Base-by-base conservation (phyloP, 2,797 vertebrate species). In the Champsocephalus esox region DNA sequence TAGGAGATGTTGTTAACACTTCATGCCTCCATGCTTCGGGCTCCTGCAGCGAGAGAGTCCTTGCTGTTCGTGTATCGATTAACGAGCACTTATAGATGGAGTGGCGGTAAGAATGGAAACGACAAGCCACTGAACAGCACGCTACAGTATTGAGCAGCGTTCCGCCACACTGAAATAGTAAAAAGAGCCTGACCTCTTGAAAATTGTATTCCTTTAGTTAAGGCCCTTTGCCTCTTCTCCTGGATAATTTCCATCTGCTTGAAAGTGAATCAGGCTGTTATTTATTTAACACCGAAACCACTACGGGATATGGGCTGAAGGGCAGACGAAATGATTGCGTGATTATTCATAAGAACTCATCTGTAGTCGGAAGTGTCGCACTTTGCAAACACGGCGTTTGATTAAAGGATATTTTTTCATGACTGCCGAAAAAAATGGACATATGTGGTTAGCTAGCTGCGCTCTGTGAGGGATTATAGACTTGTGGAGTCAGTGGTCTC, bases 401-500 rank as follows among this genome's bases (percentile, higher is more conserved):
- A 73, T 85, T 87, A 82, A 79, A 46, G 41, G 9, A 52, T 66
- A 13, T 70, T 66, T 51, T 62, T 64, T 48, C 60, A n/a, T 50
- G 55, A 54, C 34, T 43, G 45, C 71, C 14, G 45, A 66, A 75
- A 61, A 73, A 17, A 74, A 69, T 49, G 44, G 17, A 70, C 50
- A 46, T 19, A 32, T 38, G 24, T 28, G 21, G 21, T 76, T 51
- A 57, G 50, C 7, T 50, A 77, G 75, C 74, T 80, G 80, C 75
- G 43, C 79, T 71, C 28, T 71, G 68, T 87, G 90, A 89, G 77
- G 85, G 89, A 92, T 96, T 94, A 95, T 94, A 94, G 95, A 96
- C 92, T 89, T 92, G 91, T 91, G 84, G 89, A 94, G 92, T 95
- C 95, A 95, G 92, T 85, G 93, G 85, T 86, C 93, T 88, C 92